Evolutionary conservation across 2,888 invertebrate species (phyloP).

Genomic region (Ornithoptera alexandrae): DNA sequence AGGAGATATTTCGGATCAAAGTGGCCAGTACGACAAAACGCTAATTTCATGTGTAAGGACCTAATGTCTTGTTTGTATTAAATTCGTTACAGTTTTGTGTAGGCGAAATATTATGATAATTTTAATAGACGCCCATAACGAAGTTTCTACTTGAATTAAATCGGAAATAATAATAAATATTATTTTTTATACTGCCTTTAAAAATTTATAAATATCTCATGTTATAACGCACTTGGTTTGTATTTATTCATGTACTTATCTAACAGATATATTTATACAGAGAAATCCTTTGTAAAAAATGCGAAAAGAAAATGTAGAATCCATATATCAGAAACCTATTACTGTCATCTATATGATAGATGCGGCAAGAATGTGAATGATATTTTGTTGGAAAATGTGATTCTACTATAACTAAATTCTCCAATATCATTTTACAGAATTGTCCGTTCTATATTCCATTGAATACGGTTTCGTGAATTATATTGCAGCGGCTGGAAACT

Average conservation of each 20-base stretch:
- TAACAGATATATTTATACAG: not conserved
- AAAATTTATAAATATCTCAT: no score
- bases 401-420: slow-evolving; percentile 17
- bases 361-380: slow-evolving; percentile 20
- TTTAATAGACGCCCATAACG: no score
- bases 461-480: slow-evolving; percentile 1
- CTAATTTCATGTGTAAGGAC: no score
- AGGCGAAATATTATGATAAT: not conserved
- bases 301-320: slow-evolving; percentile 14
- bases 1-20: no score
- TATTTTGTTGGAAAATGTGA: slow-evolving; percentile 23
- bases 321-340: slow-evolving; percentile 27
- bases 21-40: no score
- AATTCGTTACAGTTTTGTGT: not conserved
- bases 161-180: no score
- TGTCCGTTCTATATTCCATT: slow-evolving; percentile 1
- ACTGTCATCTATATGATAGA: slow-evolving; percentile 28
- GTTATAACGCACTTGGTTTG: no score
- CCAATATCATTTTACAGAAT: slow-evolving; percentile 11
- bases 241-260: no score
- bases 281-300: slow-evolving; percentile 1
- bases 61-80: not conserved
- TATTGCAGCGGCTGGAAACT: not conserved
- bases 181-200: no score
- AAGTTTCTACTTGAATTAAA: no score